These are phyloP conservation scores for Ceriagrion tenellum DNA, from an alignment of 2,888 invertebrate species.

Conservation along the genomic window DNA sequence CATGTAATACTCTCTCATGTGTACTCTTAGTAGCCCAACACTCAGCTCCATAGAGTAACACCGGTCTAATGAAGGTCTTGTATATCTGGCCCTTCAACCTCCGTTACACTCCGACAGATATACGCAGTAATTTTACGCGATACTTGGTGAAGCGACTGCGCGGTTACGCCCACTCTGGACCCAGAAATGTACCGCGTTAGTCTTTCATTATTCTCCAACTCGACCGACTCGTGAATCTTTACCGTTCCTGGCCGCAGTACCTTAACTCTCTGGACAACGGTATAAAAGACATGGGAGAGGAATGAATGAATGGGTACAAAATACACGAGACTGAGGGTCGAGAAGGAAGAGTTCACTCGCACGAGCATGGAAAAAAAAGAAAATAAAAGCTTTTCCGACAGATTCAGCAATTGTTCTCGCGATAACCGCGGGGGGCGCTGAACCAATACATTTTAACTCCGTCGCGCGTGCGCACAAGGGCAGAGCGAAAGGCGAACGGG, in stretches of 20 bases:
- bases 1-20: no score
- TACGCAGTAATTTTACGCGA: no score
- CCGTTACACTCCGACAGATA: no score
- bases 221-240: not conserved
- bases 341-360: not conserved
- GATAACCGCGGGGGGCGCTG: not conserved
- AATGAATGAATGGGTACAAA: not conserved
- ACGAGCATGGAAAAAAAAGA: not conserved
- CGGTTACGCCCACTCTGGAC: no score
- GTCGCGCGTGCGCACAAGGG: not conserved
- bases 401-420: conserved; percentile 11
- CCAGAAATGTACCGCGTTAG: not conserved
- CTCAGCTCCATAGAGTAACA: no score
- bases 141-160: no score
- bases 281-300: not conserved
- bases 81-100: no score
- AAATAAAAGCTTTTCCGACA: not conserved
- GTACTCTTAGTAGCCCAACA: no score
- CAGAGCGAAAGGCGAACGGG: not conserved
- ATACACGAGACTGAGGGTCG: not conserved
- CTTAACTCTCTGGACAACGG: not conserved
- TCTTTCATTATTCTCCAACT: not conserved
- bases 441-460: not conserved
- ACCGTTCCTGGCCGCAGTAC: not conserved
- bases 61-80: no score